Conservation (phyloP, 2,888 invertebrate genomes). For the Venusia cambrica region DNA sequence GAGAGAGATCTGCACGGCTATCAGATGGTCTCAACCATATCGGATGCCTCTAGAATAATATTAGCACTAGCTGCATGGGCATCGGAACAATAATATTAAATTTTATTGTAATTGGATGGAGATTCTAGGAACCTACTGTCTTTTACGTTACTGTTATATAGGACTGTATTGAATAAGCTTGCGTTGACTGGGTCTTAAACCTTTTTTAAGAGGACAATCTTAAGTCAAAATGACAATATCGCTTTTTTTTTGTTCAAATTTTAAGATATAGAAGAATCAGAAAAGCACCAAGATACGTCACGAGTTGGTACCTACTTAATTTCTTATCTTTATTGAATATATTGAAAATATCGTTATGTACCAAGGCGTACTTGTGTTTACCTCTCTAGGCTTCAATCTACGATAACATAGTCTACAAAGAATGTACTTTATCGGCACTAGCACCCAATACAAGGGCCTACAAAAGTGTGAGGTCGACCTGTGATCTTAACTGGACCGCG, state of each 20-base stretch:
- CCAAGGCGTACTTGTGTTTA: too few species aligned
- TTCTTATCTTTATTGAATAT: too few species aligned
- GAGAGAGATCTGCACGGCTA: slow-evolving; percentile 50
- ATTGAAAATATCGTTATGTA: too few species aligned
- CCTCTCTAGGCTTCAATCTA: neutral
- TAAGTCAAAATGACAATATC: too few species aligned
- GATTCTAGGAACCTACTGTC: slow-evolving; percentile 12
- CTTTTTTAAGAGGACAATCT: too few species aligned
- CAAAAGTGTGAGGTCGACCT: slow-evolving; percentile 24
- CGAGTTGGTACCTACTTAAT: too few species aligned
- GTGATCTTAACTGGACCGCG: slow-evolving; percentile 25
- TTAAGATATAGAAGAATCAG: too few species aligned
- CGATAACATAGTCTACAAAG: neutral
- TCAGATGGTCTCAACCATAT: slow-evolving; percentile 62
- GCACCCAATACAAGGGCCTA: slow-evolving; percentile 9
- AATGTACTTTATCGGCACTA: slow-evolving; percentile 4
- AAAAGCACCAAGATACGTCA: too few species aligned
- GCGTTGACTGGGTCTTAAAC: neutral
- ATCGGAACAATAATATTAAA: slow-evolving; percentile 24
- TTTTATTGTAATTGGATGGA: slow-evolving; percentile 25
- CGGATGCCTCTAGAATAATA: slow-evolving; percentile 44
- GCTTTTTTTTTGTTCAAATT: too few species aligned
- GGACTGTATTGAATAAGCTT: too few species aligned
- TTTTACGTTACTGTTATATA: slow-evolving; percentile 13
- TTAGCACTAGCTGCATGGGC: slow-evolving; percentile 22